Evolutionary conservation across 1,140 invertebrate species (phyloP).

Genomic region (Diabrotica undecimpunctata): DNA sequence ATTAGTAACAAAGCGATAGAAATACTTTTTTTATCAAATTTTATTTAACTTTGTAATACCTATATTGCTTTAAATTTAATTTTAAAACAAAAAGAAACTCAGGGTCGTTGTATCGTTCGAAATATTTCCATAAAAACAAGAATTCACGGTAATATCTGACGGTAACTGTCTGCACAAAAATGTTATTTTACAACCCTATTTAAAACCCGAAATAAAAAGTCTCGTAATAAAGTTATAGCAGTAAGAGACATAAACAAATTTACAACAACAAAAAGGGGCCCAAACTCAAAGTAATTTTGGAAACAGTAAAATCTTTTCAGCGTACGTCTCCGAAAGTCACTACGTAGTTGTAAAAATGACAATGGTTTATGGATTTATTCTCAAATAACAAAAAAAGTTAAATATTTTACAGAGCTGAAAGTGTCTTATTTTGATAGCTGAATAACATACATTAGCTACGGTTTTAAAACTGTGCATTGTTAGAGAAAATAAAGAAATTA

Average conservation of each 20-base stretch:
- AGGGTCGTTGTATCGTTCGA: no score
- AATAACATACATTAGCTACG: background rate
- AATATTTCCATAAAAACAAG: no score
- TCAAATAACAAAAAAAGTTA: conserved; percentile 22
- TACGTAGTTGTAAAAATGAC: conserved; percentile 19
- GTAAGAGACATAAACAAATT: conserved; percentile 23
- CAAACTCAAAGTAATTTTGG: conserved; percentile 19
- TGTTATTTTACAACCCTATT: conserved; percentile 9
- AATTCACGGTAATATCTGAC: no score
- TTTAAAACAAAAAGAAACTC: no score
- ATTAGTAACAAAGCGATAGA: no score
- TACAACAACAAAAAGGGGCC: conserved; percentile 18
- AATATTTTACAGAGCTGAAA: conserved; percentile 20
- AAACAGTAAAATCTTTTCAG: conserved; percentile 27
- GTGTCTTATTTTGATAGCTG: conserved; percentile 2
- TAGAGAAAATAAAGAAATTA: background rate
- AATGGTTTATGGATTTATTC: conserved; percentile 28
- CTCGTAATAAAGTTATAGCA: conserved; percentile 22
- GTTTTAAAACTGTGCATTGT: background rate
- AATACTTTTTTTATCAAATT: no score
- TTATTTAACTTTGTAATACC: no score
- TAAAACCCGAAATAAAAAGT: conserved; percentile 10
- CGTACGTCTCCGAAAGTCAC: conserved; percentile 23
- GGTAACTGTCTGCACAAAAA: no score
- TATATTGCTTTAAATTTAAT: no score